These are phyloP conservation scores for Ichneumoninae sp. DNA, from an alignment of 2,888 invertebrate species.

Conservation along the genomic window DNA sequence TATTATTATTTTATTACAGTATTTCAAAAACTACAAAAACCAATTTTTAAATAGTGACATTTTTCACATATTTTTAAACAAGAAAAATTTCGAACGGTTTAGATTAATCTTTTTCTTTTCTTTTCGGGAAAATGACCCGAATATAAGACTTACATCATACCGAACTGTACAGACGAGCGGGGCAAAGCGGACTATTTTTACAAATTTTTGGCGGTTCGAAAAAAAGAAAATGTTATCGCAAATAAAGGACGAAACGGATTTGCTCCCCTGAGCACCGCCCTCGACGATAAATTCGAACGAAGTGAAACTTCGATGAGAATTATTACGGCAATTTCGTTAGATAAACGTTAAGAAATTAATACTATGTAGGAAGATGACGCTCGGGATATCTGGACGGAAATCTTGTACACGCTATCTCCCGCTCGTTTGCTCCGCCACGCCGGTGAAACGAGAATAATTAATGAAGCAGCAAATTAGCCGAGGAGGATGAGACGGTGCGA, in stretches of 20 bases:
- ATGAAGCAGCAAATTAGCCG: constrained; percentile 67
- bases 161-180: too few species aligned
- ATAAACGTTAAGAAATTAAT: constrained; percentile 25
- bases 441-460: constrained; percentile 64
- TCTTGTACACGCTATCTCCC: constrained; percentile 61
- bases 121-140: neutral
- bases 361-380: constrained; percentile 25
- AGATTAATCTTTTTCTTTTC: neutral
- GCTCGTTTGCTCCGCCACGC: constrained; percentile 63
- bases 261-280: neutral
- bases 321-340: neutral
- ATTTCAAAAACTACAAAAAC: neutral
- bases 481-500: constrained; percentile 48
- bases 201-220: neutral
- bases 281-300: neutral
- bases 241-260: neutral
- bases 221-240: neutral
- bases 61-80: too few species aligned
- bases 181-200: too few species aligned
- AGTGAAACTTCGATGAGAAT: neutral
- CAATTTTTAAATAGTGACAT: too few species aligned
- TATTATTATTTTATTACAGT: neutral
- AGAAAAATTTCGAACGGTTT: too few species aligned
- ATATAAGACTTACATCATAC: too few species aligned
- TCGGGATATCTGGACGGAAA: constrained; percentile 57